A percentile compares a stretch with the other conserved stretches of the same genome.
These are phyloP conservation scores for Propithecus deckenii DNA, from an alignment of 2,797 vertebrate genomes.

Conservation along the genomic window DNA sequence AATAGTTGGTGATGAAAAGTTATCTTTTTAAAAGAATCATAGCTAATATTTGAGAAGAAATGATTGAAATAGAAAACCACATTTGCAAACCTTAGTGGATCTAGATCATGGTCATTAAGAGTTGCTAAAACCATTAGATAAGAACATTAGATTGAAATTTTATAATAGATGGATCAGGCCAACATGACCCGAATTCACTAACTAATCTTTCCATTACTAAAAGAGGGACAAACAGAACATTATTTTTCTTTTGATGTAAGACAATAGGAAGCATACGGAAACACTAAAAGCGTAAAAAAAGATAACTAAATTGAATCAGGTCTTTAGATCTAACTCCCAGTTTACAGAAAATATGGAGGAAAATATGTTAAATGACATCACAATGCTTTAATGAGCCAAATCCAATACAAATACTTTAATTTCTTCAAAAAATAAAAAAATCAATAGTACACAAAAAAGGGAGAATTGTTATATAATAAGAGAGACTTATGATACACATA, in stretches of 20 bases:
- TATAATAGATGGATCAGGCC: not conserved
- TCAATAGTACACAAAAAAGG: not conserved
- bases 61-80: slow-evolving; percentile 44
- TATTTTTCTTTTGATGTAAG: not conserved
- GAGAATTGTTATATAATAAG: not conserved
- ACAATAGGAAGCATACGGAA: not conserved
- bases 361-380: not conserved
- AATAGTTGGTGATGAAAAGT: slow-evolving; percentile 21
- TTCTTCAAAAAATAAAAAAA: not conserved
- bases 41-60: slow-evolving; percentile 30
- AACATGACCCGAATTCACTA: not conserved
- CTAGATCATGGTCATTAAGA: not conserved
- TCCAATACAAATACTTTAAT: not conserved
- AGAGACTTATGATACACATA: not conserved
- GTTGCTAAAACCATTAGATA: slow-evolving; percentile 24
- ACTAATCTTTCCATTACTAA: slow-evolving; percentile 17
- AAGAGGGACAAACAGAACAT: not conserved
- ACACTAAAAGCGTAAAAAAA: not conserved
- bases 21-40: slow-evolving; percentile 1
- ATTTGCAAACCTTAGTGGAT: not conserved
- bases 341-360: not conserved
- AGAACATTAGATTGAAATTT: slow-evolving; percentile 17
- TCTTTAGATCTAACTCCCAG: not conserved
- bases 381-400: not conserved
- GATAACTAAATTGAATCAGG: not conserved